A percentile compares a stretch with the other conserved stretches of the same genome.
These are phyloP conservation scores for Pentalonia nigronervosa DNA, from an alignment of 1,140 invertebrate species.

Conservation along the genomic window DNA sequence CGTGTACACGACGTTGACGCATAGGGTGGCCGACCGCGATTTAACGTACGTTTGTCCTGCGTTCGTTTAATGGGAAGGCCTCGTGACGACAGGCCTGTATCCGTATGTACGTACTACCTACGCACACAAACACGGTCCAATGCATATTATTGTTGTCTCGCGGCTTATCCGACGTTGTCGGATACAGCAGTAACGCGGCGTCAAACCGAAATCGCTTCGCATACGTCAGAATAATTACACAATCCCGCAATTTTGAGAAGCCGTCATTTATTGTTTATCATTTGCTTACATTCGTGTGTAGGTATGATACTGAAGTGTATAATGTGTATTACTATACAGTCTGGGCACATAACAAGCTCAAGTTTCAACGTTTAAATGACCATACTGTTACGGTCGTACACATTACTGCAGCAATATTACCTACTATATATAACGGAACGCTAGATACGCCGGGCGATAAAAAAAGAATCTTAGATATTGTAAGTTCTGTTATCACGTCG, in stretches of 20 bases:
- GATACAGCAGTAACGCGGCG: neutral
- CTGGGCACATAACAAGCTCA: neutral
- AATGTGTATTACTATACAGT: neutral
- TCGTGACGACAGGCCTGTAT: neutral
- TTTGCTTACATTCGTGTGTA: neutral
- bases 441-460: neutral
- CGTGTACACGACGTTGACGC: no score
- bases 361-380: neutral
- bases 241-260: neutral
- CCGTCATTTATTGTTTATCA: neutral
- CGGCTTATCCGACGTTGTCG: neutral
- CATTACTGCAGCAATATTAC: neutral
- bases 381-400: neutral
- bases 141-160: neutral
- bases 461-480: neutral
- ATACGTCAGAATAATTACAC: constrained; percentile 10
- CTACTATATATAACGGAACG: neutral
- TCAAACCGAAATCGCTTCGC: neutral
- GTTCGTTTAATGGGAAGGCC: neutral
- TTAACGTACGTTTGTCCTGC: neutral
- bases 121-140: neutral
- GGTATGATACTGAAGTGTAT: neutral
- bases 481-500: neutral
- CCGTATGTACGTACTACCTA: neutral
- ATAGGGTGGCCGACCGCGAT: neutral